Conservation (phyloP, 1,140 invertebrate genomes). For the Oscheius sp. region DNA sequence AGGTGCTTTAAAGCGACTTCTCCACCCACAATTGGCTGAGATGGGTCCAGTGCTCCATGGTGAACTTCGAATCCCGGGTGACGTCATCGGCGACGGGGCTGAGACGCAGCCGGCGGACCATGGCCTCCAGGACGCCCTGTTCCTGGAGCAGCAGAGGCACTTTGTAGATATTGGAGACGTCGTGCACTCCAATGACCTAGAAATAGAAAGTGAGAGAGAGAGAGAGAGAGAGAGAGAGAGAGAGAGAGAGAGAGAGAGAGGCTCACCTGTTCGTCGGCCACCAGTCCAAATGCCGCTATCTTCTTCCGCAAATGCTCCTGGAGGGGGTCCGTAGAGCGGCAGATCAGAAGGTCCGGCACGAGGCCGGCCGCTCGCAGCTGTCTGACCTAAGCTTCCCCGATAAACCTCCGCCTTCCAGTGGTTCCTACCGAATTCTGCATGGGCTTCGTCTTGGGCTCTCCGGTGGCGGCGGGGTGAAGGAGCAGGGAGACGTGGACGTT, state of each 20-base stretch:
- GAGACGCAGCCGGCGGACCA: conserved; percentile 47
- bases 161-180: conserved; percentile 88
- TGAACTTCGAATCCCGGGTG: conserved; percentile 69
- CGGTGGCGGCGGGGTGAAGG: conserved; percentile 82
- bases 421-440: conserved; percentile 91
- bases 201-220: conserved; percentile 27
- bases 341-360: conserved; percentile 79
- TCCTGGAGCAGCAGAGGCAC: conserved; percentile 88
- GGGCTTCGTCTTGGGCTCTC: conserved; percentile 96
- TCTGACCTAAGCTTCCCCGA: conserved; percentile 27
- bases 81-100: conserved; percentile 62
- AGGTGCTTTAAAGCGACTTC: no score
- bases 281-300: conserved; percentile 94
- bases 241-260: no score
- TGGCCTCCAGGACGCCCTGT: conserved; percentile 77
- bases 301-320: conserved; percentile 79
- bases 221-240: no score
- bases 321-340: conserved; percentile 42
- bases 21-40: conserved; percentile 76
- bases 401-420: no score
- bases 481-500: conserved; percentile 91
- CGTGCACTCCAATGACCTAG: conserved; percentile 89
- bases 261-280: conserved; percentile 80
- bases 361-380: conserved; percentile 76
- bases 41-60: conserved; percentile 85